Percentiles rank a stretch among this genome's conserved stretches.
These are phyloP conservation scores for Oenanthe oenanthe DNA, from an alignment of 2,113 vertebrate species.

Conservation along the genomic window DNA sequence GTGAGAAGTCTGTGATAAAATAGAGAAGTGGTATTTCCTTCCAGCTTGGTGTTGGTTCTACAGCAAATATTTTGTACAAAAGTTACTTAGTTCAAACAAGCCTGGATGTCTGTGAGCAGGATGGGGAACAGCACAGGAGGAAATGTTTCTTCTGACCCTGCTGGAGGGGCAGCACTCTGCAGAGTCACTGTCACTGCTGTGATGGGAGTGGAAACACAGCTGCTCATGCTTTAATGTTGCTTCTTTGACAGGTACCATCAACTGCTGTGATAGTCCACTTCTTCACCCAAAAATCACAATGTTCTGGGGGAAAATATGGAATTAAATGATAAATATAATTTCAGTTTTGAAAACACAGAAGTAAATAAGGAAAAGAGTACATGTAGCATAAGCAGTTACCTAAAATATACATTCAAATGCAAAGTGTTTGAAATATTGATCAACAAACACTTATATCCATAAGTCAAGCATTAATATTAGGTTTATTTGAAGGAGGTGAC, in stretches of 20 bases:
- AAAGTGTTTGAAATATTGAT: neutral
- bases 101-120: neutral
- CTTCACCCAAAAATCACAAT: neutral
- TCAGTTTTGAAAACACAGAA: neutral
- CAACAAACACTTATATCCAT: neutral
- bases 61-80: neutral
- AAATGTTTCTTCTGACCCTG: neutral
- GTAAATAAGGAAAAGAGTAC: neutral
- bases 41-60: neutral
- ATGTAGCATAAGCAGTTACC: neutral
- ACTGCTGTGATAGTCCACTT: neutral
- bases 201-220: fast-evolving
- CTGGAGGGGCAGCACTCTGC: neutral
- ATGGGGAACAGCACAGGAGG: neutral
- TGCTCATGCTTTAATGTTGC: neutral
- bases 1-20: neutral
- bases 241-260: neutral
- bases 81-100: neutral
- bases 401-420: neutral
- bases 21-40: neutral
- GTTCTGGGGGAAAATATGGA: neutral
- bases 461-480: neutral
- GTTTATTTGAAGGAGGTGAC: neutral
- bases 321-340: neutral
- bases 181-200: neutral